Percentiles rank a stretch among this genome's conserved stretches.
phyloP scores from a whole-genome alignment of 2,888 invertebrate species.

The Drosophila ochracea region DNA sequence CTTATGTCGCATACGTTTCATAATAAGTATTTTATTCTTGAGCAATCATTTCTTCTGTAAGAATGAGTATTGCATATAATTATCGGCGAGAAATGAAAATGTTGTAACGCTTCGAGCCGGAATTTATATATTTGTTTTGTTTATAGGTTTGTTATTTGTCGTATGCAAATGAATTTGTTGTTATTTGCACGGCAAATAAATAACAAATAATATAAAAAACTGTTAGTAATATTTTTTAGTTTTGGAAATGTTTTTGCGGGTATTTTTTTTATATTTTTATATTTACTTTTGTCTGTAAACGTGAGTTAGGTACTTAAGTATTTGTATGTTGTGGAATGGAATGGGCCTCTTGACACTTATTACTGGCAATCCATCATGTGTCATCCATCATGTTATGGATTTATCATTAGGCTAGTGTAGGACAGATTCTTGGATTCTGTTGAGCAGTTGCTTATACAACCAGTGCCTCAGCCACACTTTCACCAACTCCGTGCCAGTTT shows the following conservation, averaged over 20 bases:
- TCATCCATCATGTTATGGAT: constrained; percentile 11
- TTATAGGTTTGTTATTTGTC: constrained; percentile 36
- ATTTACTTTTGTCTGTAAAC: constrained; percentile 30
- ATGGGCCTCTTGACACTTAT: constrained; percentile 41
- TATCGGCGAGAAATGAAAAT: constrained; percentile 31
- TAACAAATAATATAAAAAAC: constrained; percentile 7
- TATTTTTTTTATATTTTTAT: not conserved
- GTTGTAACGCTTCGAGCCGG: constrained; percentile 42
- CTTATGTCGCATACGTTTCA: constrained; percentile 23
- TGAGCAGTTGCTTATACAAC: constrained; percentile 3
- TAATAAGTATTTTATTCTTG: constrained; percentile 26
- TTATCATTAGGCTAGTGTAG: constrained; percentile 16
- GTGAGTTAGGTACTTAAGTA: constrained; percentile 49
- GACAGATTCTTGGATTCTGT: constrained; percentile 27
- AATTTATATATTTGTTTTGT: constrained; percentile 32
- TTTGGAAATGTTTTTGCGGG: constrained; percentile 3
- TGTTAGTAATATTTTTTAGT: constrained; percentile 28
- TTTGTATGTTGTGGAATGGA: constrained; percentile 12
- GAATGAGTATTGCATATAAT: constrained; percentile 15
- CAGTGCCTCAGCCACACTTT: not conserved
- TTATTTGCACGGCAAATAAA: constrained; percentile 13
- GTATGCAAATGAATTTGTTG: constrained; percentile 49
- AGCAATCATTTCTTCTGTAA: constrained; percentile 23
- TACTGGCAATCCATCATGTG: constrained; percentile 30
- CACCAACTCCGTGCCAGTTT: not conserved